phyloP scores from a whole-genome alignment of 1,140 invertebrate genomes.

The Contarinia nasturtii region DNA sequence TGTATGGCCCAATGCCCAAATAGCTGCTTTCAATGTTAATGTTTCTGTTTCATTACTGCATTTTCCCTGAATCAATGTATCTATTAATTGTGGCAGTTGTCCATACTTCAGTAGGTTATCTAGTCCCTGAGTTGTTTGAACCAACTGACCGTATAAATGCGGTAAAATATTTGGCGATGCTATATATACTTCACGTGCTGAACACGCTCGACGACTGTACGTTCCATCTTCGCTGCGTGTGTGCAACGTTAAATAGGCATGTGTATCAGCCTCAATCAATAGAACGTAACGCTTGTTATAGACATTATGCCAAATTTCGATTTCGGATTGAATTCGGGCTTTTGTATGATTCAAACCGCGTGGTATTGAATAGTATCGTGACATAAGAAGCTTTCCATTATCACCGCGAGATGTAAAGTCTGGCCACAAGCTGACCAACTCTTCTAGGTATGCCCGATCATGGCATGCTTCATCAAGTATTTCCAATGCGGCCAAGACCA shows the following conservation, averaged over 20 bases:
- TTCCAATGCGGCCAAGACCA: slow-evolving; percentile 57
- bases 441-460: slow-evolving; percentile 58
- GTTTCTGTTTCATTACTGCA: slow-evolving; percentile 42
- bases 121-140: slow-evolving; percentile 54
- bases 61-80: slow-evolving; percentile 27
- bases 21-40: slow-evolving; percentile 61
- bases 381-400: slow-evolving; percentile 59
- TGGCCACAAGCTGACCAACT: slow-evolving; percentile 51
- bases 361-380: slow-evolving; percentile 60
- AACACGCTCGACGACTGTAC: slow-evolving; percentile 39
- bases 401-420: slow-evolving; percentile 63
- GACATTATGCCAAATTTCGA: slow-evolving; percentile 50
- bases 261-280: slow-evolving; percentile 69
- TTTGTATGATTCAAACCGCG: slow-evolving; percentile 46
- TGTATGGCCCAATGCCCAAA: slow-evolving; percentile 78
- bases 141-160: slow-evolving; percentile 78
- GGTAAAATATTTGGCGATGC: slow-evolving; percentile 40
- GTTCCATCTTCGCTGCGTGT: slow-evolving; percentile 61
- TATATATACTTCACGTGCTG: slow-evolving; percentile 20
- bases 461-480: slow-evolving; percentile 86
- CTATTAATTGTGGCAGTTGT: slow-evolving; percentile 23
- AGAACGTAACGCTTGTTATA: slow-evolving; percentile 43
- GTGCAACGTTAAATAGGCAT: slow-evolving; percentile 70
- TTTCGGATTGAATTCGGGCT: slow-evolving; percentile 45
- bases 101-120: slow-evolving; percentile 35